Evolutionary conservation across 2,888 invertebrate species (phyloP).

Genomic region (Ophioninae sp.): DNA sequence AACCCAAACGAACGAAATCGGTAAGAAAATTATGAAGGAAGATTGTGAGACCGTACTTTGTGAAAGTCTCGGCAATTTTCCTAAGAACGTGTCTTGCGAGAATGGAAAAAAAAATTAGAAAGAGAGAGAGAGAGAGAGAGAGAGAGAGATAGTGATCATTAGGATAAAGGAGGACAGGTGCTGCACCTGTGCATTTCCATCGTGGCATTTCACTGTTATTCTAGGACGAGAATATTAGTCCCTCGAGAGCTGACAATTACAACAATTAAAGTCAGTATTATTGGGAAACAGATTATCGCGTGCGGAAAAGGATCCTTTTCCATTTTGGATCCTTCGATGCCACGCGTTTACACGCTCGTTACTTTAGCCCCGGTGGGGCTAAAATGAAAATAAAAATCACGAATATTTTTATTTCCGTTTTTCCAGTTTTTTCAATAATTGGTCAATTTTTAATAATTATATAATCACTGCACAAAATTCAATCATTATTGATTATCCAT

Average conservation of each 20-base stretch:
- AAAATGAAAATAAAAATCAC: too few species aligned
- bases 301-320: conserved; percentile 26
- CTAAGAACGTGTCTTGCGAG: conserved; percentile 8
- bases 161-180: conserved; percentile 55
- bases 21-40: background rate
- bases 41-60: conserved; percentile 41
- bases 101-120: conserved; percentile 13
- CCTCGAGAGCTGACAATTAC: conserved; percentile 60
- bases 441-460: too few species aligned
- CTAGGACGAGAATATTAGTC: conserved; percentile 25
- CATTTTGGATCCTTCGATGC: conserved; percentile 9
- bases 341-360: conserved; percentile 8
- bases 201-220: conserved; percentile 31
- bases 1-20: background rate
- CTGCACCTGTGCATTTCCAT: conserved; percentile 44
- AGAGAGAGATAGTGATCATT: conserved; percentile 6
- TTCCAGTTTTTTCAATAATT: background rate
- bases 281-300: conserved; percentile 73
- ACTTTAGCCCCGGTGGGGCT: conserved; percentile 1
- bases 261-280: conserved; percentile 76
- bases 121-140: background rate
- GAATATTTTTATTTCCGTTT: background rate
- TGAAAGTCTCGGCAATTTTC: conserved; percentile 41
- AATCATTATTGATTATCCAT: too few species aligned
- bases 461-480: too few species aligned